Percentiles rank a stretch among this genome's conserved stretches.
Conservation (phyloP, 1,140 invertebrate species). For the Caerostris extrusa region DNA sequence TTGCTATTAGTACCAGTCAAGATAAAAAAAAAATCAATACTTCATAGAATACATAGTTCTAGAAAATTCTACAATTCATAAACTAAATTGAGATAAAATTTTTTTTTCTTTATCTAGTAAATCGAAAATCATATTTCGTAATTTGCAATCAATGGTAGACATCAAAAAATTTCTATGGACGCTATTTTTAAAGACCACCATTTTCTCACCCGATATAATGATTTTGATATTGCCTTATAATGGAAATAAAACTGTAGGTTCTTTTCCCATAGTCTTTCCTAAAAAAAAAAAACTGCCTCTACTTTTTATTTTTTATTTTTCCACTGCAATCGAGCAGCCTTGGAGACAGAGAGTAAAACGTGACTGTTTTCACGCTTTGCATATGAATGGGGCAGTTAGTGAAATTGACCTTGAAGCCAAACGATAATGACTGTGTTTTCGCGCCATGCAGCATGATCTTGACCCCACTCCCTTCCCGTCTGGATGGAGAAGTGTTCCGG, state of each 20-base stretch:
- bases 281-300: neutral
- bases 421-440: neutral
- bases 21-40: too few species aligned
- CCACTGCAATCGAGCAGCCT: neutral
- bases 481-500: neutral
- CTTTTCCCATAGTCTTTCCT: neutral
- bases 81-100: neutral
- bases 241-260: neutral
- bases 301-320: neutral
- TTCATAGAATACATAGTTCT: too few species aligned
- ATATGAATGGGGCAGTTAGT: neutral
- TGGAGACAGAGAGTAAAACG: neutral
- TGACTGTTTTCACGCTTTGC: slow-evolving; percentile 26
- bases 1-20: too few species aligned
- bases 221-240: neutral
- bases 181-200: neutral
- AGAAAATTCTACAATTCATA: too few species aligned
- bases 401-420: slow-evolving; percentile 17
- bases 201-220: neutral
- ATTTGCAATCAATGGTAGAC: neutral
- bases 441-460: neutral
- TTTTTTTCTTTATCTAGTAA: neutral
- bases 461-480: neutral
- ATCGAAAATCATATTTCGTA: neutral
- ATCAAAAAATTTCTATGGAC: neutral